These are phyloP conservation scores for Eupeodes latifasciatus DNA, from an alignment of 2,888 invertebrate species.

Conservation along the genomic window DNA sequence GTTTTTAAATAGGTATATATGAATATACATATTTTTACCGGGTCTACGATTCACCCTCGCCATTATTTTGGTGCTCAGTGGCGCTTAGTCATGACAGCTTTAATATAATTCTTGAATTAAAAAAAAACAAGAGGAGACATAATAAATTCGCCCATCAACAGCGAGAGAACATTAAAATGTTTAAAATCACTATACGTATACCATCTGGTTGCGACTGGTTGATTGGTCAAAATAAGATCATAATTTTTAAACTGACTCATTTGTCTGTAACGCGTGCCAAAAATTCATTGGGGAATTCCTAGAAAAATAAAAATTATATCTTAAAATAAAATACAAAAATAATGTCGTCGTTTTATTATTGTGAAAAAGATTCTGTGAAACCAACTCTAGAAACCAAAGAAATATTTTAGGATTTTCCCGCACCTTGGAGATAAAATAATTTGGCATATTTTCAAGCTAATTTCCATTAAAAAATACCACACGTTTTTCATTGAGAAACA, in stretches of 20 bases:
- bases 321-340: too few relatives aligned
- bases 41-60: constrained; percentile 21
- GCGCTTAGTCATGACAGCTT: constrained; percentile 70
- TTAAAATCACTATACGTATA: not conserved
- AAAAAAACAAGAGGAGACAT: constrained; percentile 8
- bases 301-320: not conserved
- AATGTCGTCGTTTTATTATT: too few relatives aligned
- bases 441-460: too few relatives aligned
- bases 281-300: constrained; percentile 68
- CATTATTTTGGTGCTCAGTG: constrained; percentile 12
- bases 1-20: not conserved
- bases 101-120: not conserved
- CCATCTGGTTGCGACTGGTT: not conserved
- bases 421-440: too few relatives aligned
- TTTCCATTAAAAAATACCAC: too few relatives aligned
- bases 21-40: not conserved
- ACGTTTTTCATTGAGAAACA: too few relatives aligned
- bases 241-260: constrained; percentile 45
- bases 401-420: too few relatives aligned
- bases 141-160: constrained; percentile 29
- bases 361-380: too few relatives aligned
- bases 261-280: constrained; percentile 64
- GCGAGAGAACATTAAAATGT: constrained; percentile 45
- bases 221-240: not conserved
- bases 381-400: too few relatives aligned